phyloP scores from a whole-genome alignment of 2,888 invertebrate genomes.

The Himalopsyche japonica region DNA sequence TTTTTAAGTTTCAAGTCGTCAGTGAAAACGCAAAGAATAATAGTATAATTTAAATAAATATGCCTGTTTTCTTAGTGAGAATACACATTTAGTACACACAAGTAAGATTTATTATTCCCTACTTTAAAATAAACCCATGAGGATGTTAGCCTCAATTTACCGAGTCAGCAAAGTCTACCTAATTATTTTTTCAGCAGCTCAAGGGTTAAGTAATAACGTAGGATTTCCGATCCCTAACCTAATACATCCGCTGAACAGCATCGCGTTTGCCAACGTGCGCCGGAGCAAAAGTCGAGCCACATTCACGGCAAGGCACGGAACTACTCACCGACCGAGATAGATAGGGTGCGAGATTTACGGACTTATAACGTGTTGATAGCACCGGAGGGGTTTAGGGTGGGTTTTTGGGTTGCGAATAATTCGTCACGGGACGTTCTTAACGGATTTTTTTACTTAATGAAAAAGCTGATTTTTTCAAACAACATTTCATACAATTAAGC shows the following conservation, averaged over 20 bases:
- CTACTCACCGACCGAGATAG: slow-evolving; percentile 14
- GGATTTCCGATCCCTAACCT: slow-evolving; percentile 1
- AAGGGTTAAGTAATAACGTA: neutral
- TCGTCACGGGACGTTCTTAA: neutral
- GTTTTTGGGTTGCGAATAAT: neutral
- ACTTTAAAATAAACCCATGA: neutral
- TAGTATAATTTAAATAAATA: too few relatives aligned
- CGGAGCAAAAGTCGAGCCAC: neutral
- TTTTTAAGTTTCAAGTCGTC: too few relatives aligned
- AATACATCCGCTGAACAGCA: neutral
- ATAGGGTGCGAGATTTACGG: slow-evolving; percentile 29
- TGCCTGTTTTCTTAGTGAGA: too few relatives aligned
- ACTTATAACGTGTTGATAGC: slow-evolving; percentile 34
- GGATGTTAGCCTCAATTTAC: neutral
- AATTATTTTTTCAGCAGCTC: neutral
- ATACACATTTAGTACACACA: neutral
- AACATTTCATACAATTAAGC: too few relatives aligned
- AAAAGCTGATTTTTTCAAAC: too few relatives aligned
- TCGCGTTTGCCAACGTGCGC: neutral
- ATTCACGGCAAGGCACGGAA: neutral
- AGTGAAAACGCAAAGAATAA: too few relatives aligned
- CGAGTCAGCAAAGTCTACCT: neutral
- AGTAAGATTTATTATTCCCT: neutral
- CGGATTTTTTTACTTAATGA: neutral
- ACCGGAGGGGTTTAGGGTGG: slow-evolving; percentile 2